A percentile compares a stretch with the other conserved stretches of the same genome.
phyloP scores from a whole-genome alignment of 2,888 invertebrate species.

The Thereva unica region DNA sequence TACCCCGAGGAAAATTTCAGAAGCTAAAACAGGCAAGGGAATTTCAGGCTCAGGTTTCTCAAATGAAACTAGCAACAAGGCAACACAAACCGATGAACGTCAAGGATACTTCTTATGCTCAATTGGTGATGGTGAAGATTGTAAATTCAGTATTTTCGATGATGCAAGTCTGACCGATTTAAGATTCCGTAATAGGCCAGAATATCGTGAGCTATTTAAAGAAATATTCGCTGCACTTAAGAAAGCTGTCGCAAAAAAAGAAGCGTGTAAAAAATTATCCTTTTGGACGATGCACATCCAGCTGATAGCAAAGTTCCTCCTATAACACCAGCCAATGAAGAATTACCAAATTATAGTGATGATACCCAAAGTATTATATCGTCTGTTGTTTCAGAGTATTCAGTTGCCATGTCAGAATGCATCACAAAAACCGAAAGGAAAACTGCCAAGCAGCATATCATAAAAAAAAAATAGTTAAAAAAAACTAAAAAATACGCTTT shows the following conservation, averaged over 20 bases:
- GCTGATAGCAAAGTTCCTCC: conserved; percentile 64
- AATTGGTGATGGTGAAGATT: no score
- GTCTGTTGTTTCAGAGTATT: conserved; percentile 74
- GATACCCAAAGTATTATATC: conserved; percentile 77
- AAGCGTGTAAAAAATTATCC: conserved; percentile 76
- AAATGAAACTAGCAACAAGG: conserved; percentile 82
- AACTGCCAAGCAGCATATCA: conserved; percentile 54
- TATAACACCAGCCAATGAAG: conserved; percentile 70
- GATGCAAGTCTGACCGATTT: no score
- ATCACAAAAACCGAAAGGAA: conserved; percentile 65
- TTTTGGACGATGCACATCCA: conserved; percentile 67
- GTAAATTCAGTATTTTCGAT: no score
- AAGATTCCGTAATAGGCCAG: no score
- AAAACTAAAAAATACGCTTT: no score
- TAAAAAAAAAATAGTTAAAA: no score
- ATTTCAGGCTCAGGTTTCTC: conserved; percentile 83
- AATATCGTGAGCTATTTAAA: conserved; percentile 75
- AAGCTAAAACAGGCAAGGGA: conserved; percentile 83
- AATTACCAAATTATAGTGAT: conserved; percentile 62
- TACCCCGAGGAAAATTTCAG: conserved; percentile 81
- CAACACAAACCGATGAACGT: no score
- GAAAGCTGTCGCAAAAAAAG: conserved; percentile 81
- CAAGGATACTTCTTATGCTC: no score
- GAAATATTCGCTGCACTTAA: conserved; percentile 84
- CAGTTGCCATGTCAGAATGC: no score